A percentile compares a stretch with the other conserved stretches of the same genome.
Evolutionary conservation across 2,113 vertebrate species (phyloP).

Genomic region (Barnardius zonarius): DNA sequence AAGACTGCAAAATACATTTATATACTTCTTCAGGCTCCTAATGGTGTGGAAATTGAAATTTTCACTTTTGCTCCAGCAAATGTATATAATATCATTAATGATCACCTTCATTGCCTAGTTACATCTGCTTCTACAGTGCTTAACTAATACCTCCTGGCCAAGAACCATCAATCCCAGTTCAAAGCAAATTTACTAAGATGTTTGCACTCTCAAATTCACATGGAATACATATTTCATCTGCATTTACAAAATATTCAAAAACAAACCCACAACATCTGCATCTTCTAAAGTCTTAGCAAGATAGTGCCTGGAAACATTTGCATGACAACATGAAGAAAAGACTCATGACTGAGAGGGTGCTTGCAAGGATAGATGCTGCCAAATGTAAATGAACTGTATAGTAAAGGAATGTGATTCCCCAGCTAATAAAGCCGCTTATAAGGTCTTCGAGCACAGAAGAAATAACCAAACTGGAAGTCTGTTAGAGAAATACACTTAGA

Average conservation of each 20-base stretch:
- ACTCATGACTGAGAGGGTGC: background rate
- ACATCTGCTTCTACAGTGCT: background rate
- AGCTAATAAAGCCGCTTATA: background rate
- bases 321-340: background rate
- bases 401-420: background rate
- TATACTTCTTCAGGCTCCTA: conserved; percentile 32
- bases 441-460: background rate
- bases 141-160: background rate
- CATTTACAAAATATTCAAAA: background rate
- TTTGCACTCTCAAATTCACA: background rate
- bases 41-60: conserved; percentile 42
- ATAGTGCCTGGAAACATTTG: background rate
- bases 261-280: background rate
- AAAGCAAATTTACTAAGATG: background rate
- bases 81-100: background rate
- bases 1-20: conserved; percentile 25
- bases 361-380: background rate
- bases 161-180: background rate
- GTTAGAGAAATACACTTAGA: background rate
- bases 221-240: background rate
- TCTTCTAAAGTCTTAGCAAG: background rate
- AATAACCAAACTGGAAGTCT: background rate
- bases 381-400: background rate
- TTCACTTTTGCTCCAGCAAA: conserved; percentile 28
- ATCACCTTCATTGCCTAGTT: conserved; percentile 17